Conservation (phyloP, 2,888 invertebrate genomes). For the Apomyelois bistriatella region DNA sequence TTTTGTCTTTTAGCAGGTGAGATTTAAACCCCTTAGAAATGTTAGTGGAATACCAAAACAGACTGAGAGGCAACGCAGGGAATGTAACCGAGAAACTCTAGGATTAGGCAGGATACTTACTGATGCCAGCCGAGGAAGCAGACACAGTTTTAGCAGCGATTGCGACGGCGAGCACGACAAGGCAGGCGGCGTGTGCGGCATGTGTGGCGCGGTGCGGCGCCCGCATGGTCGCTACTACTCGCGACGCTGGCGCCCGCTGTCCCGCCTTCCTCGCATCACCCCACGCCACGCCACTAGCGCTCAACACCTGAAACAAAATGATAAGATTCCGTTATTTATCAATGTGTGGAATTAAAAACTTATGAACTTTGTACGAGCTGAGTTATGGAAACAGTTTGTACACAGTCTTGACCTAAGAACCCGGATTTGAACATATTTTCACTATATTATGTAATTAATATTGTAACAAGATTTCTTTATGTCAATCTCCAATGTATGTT, state of each 20-base stretch:
- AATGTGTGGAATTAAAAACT: neutral
- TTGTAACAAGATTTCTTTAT: too few species aligned
- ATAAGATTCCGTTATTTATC: neutral
- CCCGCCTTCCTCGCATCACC: slow-evolving; percentile 69
- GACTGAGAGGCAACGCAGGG: too few species aligned
- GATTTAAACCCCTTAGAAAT: too few species aligned
- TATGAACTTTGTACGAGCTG: too few species aligned
- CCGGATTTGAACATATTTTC: too few species aligned
- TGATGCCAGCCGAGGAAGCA: slow-evolving; percentile 53
- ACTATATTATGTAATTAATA: too few species aligned
- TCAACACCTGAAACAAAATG: slow-evolving; percentile 53
- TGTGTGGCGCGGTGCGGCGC: slow-evolving; percentile 54
- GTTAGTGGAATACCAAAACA: too few species aligned
- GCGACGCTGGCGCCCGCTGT: slow-evolving; percentile 72
- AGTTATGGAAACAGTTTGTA: too few species aligned
- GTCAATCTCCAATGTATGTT: too few species aligned
- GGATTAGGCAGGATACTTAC: slow-evolving; percentile 35
- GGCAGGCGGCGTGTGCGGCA: slow-evolving; percentile 51
- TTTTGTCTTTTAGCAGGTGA: too few species aligned
- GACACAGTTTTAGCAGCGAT: slow-evolving; percentile 35
- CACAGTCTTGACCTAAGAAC: too few species aligned
- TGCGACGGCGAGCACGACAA: slow-evolving; percentile 50
- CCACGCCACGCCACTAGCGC: slow-evolving; percentile 63
- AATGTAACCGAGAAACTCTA: too few species aligned
- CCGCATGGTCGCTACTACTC: slow-evolving; percentile 73